A percentile compares a stretch with the other conserved stretches of the same genome.
These are phyloP conservation scores for Deilephila elpenor DNA, from an alignment of 2,888 invertebrate genomes.

Conservation along the genomic window DNA sequence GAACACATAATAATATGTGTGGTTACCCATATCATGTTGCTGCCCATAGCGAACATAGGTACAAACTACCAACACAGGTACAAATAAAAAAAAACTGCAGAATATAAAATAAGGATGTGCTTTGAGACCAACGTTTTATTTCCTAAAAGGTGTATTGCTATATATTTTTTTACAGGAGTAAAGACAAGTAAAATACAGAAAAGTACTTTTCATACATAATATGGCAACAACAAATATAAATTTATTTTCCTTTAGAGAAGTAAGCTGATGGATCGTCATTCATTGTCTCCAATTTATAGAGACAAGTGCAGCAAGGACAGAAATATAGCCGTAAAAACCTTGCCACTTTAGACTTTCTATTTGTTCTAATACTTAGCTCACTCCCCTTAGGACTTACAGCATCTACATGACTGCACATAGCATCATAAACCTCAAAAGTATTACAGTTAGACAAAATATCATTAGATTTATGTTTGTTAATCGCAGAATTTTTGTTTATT, in stretches of 20 bases:
- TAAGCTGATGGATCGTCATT: slow-evolving; percentile 48
- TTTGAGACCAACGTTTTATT: slow-evolving; percentile 22
- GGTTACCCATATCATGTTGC: too few relatives aligned
- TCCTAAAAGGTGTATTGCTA: neutral
- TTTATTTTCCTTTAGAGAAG: slow-evolving; percentile 4
- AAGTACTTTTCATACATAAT: neutral
- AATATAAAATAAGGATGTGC: neutral
- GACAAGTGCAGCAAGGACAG: slow-evolving; percentile 77
- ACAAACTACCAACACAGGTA: too few relatives aligned
- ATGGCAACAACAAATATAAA: neutral
- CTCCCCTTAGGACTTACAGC: slow-evolving; percentile 51
- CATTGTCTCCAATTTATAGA: slow-evolving; percentile 72
- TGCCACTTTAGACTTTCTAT: slow-evolving; percentile 68
- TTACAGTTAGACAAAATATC: slow-evolving; percentile 7
- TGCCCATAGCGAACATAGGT: neutral
- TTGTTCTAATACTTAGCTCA: slow-evolving; percentile 39
- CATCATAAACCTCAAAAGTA: slow-evolving; percentile 36
- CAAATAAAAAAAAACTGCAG: neutral
- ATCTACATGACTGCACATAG: slow-evolving; percentile 46
- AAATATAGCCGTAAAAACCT: slow-evolving; percentile 75
- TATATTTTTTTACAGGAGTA: slow-evolving; percentile 16
- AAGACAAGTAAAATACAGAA: neutral
- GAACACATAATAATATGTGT: too few relatives aligned
- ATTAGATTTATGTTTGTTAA: slow-evolving; percentile 40
- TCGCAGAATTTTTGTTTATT: slow-evolving; percentile 45